A percentile compares a stretch with the other conserved stretches of the same genome.
Evolutionary conservation across 2,888 invertebrate genomes (phyloP).

Genomic region (Myopa tessellatipennis): DNA sequence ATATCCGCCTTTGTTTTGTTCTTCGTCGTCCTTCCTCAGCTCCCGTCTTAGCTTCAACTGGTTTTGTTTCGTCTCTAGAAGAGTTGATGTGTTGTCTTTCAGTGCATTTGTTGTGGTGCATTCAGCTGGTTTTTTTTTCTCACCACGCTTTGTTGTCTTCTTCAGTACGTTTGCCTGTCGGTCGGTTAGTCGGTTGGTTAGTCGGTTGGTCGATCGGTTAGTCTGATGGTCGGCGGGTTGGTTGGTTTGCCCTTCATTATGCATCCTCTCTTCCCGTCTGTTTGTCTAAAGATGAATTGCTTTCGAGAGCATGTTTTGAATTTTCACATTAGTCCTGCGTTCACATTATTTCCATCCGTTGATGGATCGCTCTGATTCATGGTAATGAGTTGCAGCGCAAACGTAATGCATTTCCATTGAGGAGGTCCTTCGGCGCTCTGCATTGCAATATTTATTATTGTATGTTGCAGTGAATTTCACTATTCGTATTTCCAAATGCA

Average conservation of each 20-base stretch:
- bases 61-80: conserved; percentile 16
- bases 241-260: conserved; percentile 4
- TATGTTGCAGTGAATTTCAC: conserved; percentile 18
- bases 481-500: conserved; percentile 13
- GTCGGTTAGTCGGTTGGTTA: not conserved
- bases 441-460: conserved; percentile 26
- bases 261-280: conserved; percentile 4
- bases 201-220: too few species aligned
- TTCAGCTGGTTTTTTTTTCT: not conserved
- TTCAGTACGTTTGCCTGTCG: too few species aligned
- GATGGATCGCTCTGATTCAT: conserved; percentile 30
- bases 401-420: conserved; percentile 32
- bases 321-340: conserved; percentile 24
- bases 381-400: conserved; percentile 26
- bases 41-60: not conserved
- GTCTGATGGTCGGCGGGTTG: not conserved
- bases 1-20: conserved; percentile 25
- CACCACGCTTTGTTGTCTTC: not conserved
- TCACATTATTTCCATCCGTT: conserved; percentile 24
- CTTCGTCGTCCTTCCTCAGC: not conserved
- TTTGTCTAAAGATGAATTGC: conserved; percentile 38
- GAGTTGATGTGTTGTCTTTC: conserved; percentile 25
- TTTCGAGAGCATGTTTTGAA: conserved; percentile 42
- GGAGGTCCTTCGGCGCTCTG: conserved; percentile 11
- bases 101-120: not conserved